Base-by-base conservation (phyloP, 2,888 invertebrate species). In the Aleiodes alternator region DNA sequence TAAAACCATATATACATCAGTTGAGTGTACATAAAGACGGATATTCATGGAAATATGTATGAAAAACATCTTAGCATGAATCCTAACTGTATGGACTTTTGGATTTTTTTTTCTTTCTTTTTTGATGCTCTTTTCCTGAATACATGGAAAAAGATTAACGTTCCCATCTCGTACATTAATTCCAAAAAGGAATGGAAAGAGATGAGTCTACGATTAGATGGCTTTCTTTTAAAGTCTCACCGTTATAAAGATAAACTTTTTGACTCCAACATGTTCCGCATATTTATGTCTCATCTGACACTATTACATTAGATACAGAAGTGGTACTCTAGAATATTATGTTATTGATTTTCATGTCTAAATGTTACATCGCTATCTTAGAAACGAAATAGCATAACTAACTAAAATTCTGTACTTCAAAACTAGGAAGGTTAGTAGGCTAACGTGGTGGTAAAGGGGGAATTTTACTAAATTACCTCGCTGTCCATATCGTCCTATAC, bases 201-300 rank as follows among this genome's bases (percentile, higher is more conserved):
- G 34, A 14, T 14, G 9, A 59, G 59, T 31, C 59, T n/a, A 4
- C 38, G 11, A 43, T 11, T 56, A 56, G 29, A 56, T 43, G 56
- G 8, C 48, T 14, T 16, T 55, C 43, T 43, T 43, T 43, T 43
- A 43, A 55, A 43, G 43, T 29, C 16, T 64, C 16, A 64, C 64
- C 64, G 64, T 64, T 64, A 61, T 38, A 61, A 6, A 43, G 64
- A 64, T 64, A 64, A 64, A 48, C 12, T 64, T 64, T 64, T 64
- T 12, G 23, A 64, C 23, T 59, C 6, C 48, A 43, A 43, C 43
- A 64, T 64, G 16, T 48, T 64, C 48, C 8, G 43, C 64, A 64
- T 64, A 64, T 64, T 64, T 64, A 64, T 64, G 16, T 11, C 12
- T 4, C 43, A 64, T 48, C 43, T 48, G 64, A 64, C 48, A 16